Conservation (phyloP, 2,888 invertebrate genomes). For the Rhaphigaster nebulosa region DNA sequence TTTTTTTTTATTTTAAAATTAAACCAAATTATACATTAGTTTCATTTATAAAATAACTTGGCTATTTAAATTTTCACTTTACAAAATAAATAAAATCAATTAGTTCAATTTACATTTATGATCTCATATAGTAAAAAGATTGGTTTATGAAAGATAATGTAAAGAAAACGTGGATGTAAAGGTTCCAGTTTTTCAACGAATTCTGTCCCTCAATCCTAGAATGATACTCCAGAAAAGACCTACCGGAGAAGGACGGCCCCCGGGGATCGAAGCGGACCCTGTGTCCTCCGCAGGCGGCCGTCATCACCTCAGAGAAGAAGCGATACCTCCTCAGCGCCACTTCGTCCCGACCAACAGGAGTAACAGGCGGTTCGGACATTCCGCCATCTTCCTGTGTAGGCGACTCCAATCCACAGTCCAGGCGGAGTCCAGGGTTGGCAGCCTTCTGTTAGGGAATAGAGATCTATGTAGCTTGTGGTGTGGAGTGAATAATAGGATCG, state of each 20-base stretch:
- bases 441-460: conserved; percentile 25
- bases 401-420: conserved; percentile 56
- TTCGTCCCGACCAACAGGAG: conserved; percentile 83
- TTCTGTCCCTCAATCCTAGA: not conserved
- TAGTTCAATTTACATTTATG: too few relatives aligned
- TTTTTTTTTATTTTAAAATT: too few relatives aligned
- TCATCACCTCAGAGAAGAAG: conserved; percentile 83
- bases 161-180: too few relatives aligned
- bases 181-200: too few relatives aligned
- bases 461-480: not conserved
- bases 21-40: too few relatives aligned
- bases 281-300: conserved; percentile 81
- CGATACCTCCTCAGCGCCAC: conserved; percentile 82
- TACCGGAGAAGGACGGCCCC: conserved; percentile 76
- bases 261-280: conserved; percentile 83
- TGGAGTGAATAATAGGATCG: not conserved
- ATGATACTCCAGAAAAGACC: not conserved
- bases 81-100: too few relatives aligned
- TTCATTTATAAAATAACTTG: too few relatives aligned
- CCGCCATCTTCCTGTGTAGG: conserved; percentile 69
- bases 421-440: conserved; percentile 49
- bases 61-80: too few relatives aligned
- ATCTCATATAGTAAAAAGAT: too few relatives aligned
- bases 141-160: too few relatives aligned
- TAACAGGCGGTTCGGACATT: conserved; percentile 79